These are phyloP conservation scores for Seriola quinqueradiata DNA, from an alignment of 2,113 vertebrate genomes.

Conservation along the genomic window DNA sequence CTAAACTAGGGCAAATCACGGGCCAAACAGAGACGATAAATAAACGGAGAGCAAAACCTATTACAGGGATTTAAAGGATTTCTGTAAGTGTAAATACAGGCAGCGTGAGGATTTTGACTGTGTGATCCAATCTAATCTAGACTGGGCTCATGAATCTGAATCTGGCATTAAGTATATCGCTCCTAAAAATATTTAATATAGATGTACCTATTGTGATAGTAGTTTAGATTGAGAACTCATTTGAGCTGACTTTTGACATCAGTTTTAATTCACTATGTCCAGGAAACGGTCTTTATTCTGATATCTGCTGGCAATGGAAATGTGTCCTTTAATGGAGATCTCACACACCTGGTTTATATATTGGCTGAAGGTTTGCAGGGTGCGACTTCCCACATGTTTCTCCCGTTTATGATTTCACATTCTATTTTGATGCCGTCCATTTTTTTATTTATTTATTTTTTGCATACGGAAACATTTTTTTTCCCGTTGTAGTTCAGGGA, in stretches of 20 bases:
- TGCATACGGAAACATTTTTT: background rate
- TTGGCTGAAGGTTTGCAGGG: conserved; percentile 18
- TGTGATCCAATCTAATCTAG: conserved; percentile 9
- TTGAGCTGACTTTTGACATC: background rate
- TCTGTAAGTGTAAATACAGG: background rate
- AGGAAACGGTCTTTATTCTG: no score
- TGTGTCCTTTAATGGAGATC: no score
- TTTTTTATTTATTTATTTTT: background rate
- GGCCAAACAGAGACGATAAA: conserved; percentile 6
- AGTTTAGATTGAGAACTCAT: no score
- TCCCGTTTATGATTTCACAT: background rate
- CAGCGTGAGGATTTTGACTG: background rate
- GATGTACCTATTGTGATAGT: background rate
- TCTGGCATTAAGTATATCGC: background rate
- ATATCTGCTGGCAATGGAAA: no score
- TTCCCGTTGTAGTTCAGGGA: background rate
- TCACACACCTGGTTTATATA: background rate
- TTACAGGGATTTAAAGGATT: conserved; percentile 8
- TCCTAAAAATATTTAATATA: background rate
- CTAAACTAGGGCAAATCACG: background rate
- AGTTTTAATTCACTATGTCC: background rate
- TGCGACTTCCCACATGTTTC: conserved; percentile 16
- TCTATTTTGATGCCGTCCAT: conserved; percentile 21
- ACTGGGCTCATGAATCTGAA: background rate
- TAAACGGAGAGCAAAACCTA: conserved; percentile 26